Evolutionary conservation across 2,113 vertebrate species (phyloP).

Genomic region (Dromas ardeola): DNA sequence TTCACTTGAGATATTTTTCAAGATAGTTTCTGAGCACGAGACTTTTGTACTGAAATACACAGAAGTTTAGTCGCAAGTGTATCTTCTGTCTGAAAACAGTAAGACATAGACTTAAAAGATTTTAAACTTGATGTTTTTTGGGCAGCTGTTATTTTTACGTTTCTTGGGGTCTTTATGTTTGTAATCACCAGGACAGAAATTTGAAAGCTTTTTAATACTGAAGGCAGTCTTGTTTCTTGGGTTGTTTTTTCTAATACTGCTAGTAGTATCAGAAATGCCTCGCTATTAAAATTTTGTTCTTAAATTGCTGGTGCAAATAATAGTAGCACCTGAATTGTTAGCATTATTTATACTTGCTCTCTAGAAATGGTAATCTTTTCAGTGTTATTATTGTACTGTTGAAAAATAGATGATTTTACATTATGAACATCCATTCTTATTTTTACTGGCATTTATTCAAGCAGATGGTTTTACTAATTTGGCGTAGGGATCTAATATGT

Average conservation of each 20-base stretch:
- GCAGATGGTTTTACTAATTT: not conserved
- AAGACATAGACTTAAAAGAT: not conserved
- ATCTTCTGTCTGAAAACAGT: not conserved
- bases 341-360: not conserved
- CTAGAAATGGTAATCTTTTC: not conserved
- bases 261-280: not conserved
- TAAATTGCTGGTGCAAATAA: not conserved
- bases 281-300: not conserved
- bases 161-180: not conserved
- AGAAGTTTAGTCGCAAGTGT: not conserved
- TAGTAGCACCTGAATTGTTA: not conserved
- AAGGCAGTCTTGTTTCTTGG: not conserved
- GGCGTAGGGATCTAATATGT: not conserved
- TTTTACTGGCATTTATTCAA: not conserved
- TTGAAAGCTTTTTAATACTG: not conserved
- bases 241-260: not conserved
- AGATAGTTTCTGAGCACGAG: not conserved
- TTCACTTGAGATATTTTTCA: not conserved
- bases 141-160: not conserved
- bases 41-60: not conserved
- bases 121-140: not conserved
- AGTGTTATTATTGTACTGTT: not conserved
- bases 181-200: not conserved
- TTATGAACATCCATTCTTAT: not conserved
- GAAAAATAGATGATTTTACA: not conserved